A percentile compares a stretch with the other conserved stretches of the same genome.
phyloP scores from a whole-genome alignment of 2,113 vertebrate genomes.

The Sebastes fasciatus region DNA sequence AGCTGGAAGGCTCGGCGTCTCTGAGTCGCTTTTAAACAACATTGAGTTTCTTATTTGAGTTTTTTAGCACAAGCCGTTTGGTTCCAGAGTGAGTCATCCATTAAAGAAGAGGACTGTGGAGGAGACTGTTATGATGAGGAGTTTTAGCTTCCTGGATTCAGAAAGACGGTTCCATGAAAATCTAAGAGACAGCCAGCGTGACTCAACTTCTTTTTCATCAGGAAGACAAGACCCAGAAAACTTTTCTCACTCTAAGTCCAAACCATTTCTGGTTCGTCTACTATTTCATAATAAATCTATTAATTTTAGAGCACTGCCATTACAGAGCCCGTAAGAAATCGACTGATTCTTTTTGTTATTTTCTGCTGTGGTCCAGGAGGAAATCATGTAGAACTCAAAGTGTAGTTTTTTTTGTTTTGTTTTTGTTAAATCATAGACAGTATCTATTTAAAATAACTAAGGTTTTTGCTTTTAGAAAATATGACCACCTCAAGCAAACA shows the following conservation, averaged over 20 bases:
- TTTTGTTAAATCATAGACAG: background rate
- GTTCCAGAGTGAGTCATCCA: conserved; percentile 32
- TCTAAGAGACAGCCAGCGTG: background rate
- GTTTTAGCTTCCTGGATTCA: conserved; percentile 12
- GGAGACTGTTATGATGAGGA: conserved; percentile 38
- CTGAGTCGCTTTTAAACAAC: conserved; percentile 57
- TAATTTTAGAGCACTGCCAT: background rate
- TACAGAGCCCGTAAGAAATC: background rate
- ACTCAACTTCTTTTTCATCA: background rate
- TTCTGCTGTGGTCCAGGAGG: background rate
- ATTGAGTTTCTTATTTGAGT: conserved; percentile 63
- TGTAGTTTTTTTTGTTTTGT: background rate
- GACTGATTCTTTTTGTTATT: background rate
- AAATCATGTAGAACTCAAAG: background rate
- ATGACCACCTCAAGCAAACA: background rate
- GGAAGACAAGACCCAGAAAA: conserved; percentile 16
- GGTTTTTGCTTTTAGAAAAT: background rate
- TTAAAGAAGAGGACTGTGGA: conserved; percentile 14
- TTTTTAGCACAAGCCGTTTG: conserved; percentile 27
- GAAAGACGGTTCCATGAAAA: background rate
- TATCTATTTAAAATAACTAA: background rate
- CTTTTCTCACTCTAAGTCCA: background rate
- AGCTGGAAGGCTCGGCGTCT: conserved; percentile 36
- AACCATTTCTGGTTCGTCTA: background rate
- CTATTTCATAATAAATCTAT: background rate